Evolutionary conservation across 1,140 invertebrate genomes (phyloP), one percentile per base, ranked within the genome.

Genomic region (Sarcophaga bullata): DNA sequence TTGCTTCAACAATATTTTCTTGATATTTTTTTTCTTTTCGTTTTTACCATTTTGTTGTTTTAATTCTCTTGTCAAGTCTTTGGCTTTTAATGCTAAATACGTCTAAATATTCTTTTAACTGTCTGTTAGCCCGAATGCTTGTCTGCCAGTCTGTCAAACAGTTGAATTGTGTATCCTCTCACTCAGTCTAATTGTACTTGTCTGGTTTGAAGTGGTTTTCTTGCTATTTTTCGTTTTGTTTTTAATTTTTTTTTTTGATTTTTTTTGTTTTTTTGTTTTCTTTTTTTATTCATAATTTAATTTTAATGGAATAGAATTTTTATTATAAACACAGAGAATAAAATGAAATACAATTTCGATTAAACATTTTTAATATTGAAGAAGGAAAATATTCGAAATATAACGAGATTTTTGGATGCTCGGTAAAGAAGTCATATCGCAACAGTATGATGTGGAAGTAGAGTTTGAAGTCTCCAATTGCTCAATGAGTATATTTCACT

Each of bases 1-100:
- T 72, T 72, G n/a, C 37, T 25, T 37, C 2, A 1, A 68, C 62
- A 68, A 19, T 19, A 19, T 58, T 58, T 58, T 58, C 10, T 58
- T n/a, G n/a, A 2, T 58, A n/a, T 6, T 76, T 76, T 73, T 75
- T 47, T 75, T 78, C 13, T 52, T 3, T 50, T 78, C 37, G 48
- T 78, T 50, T 8, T 78, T 50, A 13, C 73, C 73, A 13, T 73
- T 47, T 73, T 73, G 47, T 49, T 48, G 46, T 8, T 13, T 76
- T 37, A 46, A 50, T 78, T 50, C 7, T 58, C 62, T 68, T 68
- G n/a, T 68, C 62, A 68, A 68, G 62, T 68, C n/a, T 68, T 68
- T 68, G 17, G 62, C 62, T 68, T 68, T 68, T 19, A 68, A 68
- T 68, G 62, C 62, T 68, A 68, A 68, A 68, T 25, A 68, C 62